Evolutionary conservation across 2,888 invertebrate species (phyloP).

Genomic region (Cephus pygmeus): DNA sequence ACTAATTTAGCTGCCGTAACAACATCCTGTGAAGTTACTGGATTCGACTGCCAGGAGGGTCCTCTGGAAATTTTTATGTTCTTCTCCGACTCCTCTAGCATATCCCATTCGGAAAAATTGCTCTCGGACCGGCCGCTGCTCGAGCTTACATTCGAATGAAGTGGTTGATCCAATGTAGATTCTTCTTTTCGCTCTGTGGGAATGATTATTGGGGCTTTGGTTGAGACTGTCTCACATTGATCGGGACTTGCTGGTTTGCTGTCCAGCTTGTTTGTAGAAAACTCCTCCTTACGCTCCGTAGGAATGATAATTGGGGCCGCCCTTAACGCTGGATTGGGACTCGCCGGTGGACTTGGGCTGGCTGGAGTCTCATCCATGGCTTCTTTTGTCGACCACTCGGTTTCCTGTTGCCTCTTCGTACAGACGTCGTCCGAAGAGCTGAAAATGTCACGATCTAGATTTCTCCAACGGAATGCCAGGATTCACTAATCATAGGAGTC

Average conservation of each 20-base stretch:
- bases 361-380: constrained; percentile 62
- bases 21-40: constrained; percentile 32
- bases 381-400: constrained; percentile 20
- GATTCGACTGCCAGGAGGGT: constrained; percentile 23
- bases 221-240: constrained; percentile 36
- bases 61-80: constrained; percentile 23
- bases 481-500: too few species aligned
- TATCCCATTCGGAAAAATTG: constrained; percentile 39
- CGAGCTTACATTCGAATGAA: constrained; percentile 11
- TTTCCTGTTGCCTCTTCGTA: not conserved
- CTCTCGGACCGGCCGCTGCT: constrained; percentile 28
- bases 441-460: not conserved
- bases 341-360: constrained; percentile 66
- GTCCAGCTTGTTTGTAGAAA: constrained; percentile 23
- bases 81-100: constrained; percentile 42
- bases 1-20: constrained; percentile 29
- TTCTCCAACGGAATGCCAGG: too few species aligned
- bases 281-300: constrained; percentile 43
- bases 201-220: constrained; percentile 46
- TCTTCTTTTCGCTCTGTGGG: constrained; percentile 43
- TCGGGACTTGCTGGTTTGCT: constrained; percentile 48
- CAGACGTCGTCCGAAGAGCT: not conserved
- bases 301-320: constrained; percentile 65
- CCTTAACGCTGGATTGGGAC: constrained; percentile 43
- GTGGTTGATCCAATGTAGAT: not conserved